A percentile compares a stretch with the other conserved stretches of the same genome.
Conservation (phyloP, 1,140 invertebrate species). For the Oreohelix idahoensis region DNA sequence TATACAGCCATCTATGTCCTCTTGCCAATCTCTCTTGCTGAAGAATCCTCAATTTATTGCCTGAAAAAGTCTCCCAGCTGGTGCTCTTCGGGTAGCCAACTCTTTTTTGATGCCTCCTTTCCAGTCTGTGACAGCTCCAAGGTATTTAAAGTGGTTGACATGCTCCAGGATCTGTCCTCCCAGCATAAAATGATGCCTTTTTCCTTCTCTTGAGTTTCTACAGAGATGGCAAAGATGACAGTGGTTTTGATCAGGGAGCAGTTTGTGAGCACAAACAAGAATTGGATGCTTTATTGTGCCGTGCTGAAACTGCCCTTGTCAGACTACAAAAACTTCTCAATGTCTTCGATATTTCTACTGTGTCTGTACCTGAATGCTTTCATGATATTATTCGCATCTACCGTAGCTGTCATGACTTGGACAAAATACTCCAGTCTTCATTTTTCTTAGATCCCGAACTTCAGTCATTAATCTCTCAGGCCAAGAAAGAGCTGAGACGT, state of each 20-base stretch:
- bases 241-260: conserved; percentile 7
- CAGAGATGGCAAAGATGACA: conserved; percentile 27
- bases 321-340: conserved; percentile 49
- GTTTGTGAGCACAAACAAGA: conserved; percentile 51
- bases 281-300: conserved; percentile 50
- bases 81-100: too few species aligned
- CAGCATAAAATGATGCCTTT: too few species aligned
- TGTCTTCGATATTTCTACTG: conserved; percentile 39
- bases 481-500: conserved; percentile 51
- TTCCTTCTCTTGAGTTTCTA: not conserved
- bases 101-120: too few species aligned
- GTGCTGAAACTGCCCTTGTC: conserved; percentile 49
- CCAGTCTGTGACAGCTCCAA: too few species aligned
- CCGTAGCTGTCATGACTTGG: conserved; percentile 65
- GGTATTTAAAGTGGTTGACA: too few species aligned
- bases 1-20: too few species aligned
- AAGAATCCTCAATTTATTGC: too few species aligned
- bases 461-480: conserved; percentile 49
- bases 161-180: too few species aligned
- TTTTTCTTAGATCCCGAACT: conserved; percentile 60
- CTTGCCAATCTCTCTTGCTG: too few species aligned
- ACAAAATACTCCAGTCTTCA: conserved; percentile 74
- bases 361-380: conserved; percentile 41
- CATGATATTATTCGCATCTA: conserved; percentile 62
- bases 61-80: too few species aligned